Percentiles rank a stretch among this genome's conserved stretches.
These are phyloP conservation scores for Charaxes varanes DNA, from an alignment of 1,140 invertebrate species.

Conservation along the genomic window DNA sequence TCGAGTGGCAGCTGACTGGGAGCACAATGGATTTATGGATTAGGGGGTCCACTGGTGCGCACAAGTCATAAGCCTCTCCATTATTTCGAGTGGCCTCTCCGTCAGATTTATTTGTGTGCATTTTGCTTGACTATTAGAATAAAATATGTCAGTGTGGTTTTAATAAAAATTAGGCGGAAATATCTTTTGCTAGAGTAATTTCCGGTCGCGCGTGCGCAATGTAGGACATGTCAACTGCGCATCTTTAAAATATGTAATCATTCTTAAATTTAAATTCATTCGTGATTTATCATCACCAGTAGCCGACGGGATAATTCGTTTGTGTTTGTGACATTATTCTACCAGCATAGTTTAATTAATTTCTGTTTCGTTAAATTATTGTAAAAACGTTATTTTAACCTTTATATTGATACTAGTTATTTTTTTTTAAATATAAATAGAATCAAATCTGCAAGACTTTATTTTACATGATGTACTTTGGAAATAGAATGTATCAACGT, in stretches of 20 bases:
- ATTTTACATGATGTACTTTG: too few relatives aligned
- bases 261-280: too few relatives aligned
- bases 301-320: too few relatives aligned
- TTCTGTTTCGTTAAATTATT: too few relatives aligned
- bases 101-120: conserved; percentile 46
- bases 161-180: not conserved
- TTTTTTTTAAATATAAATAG: too few relatives aligned
- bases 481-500: too few relatives aligned
- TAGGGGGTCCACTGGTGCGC: conserved; percentile 24
- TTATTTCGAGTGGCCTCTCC: conserved; percentile 49
- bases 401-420: too few relatives aligned
- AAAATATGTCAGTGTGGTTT: conserved; percentile 13
- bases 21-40: conserved; percentile 46
- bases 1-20: conserved; percentile 43
- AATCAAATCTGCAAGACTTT: too few relatives aligned
- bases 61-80: conserved; percentile 35
- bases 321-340: too few relatives aligned
- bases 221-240: not conserved
- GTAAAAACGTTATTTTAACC: too few relatives aligned
- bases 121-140: conserved; percentile 38
- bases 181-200: not conserved
- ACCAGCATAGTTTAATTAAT: too few relatives aligned
- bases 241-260: not conserved
- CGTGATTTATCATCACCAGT: too few relatives aligned
- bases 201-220: not conserved